phyloP scores from a whole-genome alignment of 2,888 invertebrate genomes.

The Amitus sp. region DNA sequence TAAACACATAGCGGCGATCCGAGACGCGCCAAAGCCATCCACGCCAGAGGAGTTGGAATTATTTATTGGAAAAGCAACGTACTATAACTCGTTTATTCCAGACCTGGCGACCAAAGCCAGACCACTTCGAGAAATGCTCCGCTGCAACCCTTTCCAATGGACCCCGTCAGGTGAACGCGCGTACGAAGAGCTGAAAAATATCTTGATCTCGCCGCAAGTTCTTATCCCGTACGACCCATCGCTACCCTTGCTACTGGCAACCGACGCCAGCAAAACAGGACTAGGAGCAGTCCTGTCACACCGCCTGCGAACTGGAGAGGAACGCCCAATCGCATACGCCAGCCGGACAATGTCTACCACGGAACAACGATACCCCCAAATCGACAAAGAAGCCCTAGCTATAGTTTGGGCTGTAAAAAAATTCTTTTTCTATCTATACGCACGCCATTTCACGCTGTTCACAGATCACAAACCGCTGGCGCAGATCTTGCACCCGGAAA shows the following conservation, averaged over 20 bases:
- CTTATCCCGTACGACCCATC: conserved; percentile 22
- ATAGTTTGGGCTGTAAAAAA: conserved; percentile 16
- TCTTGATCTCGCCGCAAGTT: conserved; percentile 20
- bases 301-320: conserved; percentile 4
- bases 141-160: conserved; percentile 6
- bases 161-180: conserved; percentile 9
- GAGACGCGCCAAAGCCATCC: conserved; percentile 1
- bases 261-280: conserved; percentile 21
- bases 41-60: conserved; percentile 9
- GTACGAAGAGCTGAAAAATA: conserved; percentile 12
- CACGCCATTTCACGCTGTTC: conserved; percentile 10
- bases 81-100: conserved; percentile 14
- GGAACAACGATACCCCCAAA: conserved; percentile 19
- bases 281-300: conserved; percentile 15
- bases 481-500: conserved; percentile 17
- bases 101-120: conserved; percentile 19
- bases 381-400: conserved; percentile 20
- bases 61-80: conserved; percentile 19
- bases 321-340: conserved; percentile 24
- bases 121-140: conserved; percentile 18
- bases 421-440: conserved; percentile 16
- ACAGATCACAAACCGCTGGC: conserved; percentile 21
- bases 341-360: conserved; percentile 11
- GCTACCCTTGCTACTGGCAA: conserved; percentile 18
- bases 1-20: conserved; percentile 13